phyloP scores from a whole-genome alignment of 2,888 invertebrate genomes.

The Strigamia transsilvanica region DNA sequence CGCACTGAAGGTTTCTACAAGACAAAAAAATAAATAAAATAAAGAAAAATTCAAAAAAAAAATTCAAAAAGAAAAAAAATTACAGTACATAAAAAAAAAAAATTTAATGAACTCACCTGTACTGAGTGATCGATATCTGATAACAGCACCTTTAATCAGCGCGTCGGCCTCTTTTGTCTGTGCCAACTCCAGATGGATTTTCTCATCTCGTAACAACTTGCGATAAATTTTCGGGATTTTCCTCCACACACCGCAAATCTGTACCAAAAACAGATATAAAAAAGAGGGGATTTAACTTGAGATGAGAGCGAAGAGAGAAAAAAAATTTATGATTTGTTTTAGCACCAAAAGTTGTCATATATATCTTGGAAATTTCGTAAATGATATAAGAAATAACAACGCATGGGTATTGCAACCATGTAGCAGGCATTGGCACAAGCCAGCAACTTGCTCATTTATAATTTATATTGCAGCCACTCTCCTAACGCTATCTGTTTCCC shows the following conservation, averaged over 20 bases:
- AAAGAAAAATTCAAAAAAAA: not conserved
- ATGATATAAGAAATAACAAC: not conserved
- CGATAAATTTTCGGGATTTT: conserved; percentile 85
- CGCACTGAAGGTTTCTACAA: conserved; percentile 56
- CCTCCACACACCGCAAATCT: conserved; percentile 86
- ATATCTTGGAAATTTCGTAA: not conserved
- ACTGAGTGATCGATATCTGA: conserved; percentile 67
- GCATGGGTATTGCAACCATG: conserved; percentile 6
- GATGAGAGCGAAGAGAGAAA: conserved; percentile 22
- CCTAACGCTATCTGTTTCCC: not conserved
- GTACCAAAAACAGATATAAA: not conserved
- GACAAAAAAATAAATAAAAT: not conserved
- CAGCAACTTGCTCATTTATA: conserved; percentile 13
- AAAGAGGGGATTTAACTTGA: conserved; percentile 14
- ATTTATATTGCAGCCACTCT: conserved; percentile 19
- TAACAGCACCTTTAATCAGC: conserved; percentile 61
- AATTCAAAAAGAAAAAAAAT: not conserved
- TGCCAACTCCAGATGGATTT: conserved; percentile 57
- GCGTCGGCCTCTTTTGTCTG: conserved; percentile 63
- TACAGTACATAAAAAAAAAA: not conserved
- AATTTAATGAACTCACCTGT: conserved; percentile 64
- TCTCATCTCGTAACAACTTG: conserved; percentile 63
- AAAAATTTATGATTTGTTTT: conserved; percentile 46
- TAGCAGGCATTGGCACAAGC: not conserved
- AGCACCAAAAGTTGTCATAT: conserved; percentile 22